These are phyloP conservation scores for Palythoa caribaeorum DNA, from an alignment of 92 coral and sea anemone species.

Conservation along the genomic window DNA sequence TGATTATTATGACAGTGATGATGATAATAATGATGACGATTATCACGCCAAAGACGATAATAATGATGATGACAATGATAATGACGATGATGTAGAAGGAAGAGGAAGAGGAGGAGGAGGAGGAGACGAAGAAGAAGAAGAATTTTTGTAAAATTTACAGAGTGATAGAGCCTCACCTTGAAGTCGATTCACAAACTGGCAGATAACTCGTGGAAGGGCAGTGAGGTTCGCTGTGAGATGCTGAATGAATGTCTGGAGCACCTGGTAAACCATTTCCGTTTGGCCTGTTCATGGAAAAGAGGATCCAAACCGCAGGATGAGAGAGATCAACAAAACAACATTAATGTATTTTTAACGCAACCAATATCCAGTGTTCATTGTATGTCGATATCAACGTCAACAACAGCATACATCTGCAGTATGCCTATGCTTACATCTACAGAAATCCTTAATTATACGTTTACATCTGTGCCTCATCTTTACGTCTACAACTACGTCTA, in stretches of 20 bases:
- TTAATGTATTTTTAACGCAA: background rate
- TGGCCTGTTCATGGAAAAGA: constrained; percentile 54
- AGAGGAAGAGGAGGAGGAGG: background rate
- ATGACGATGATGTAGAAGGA: background rate
- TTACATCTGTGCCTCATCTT: too few species aligned
- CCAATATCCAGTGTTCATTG: too few species aligned
- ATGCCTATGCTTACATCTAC: too few species aligned
- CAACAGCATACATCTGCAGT: too few species aligned
- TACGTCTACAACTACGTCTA: background rate
- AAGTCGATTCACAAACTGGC: constrained; percentile 85
- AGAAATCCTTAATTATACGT: too few species aligned
- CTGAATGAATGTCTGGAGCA: constrained; percentile 70
- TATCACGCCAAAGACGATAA: background rate
- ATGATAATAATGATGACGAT: background rate
- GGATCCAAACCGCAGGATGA: background rate
- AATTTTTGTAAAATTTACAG: background rate
- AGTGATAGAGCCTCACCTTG: constrained; percentile 67
- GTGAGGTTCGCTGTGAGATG: constrained; percentile 68
- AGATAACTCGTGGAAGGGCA: constrained; percentile 76
- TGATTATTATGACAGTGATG: background rate
- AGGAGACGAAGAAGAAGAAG: background rate
- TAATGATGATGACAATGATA: background rate
- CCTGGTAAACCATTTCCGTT: constrained; percentile 75
- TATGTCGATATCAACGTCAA: too few species aligned
- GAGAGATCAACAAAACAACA: background rate